A percentile compares a stretch with the other conserved stretches of the same genome.
These are phyloP conservation scores for Trachelus stipa DNA, from an alignment of 2,888 invertebrate genomes.

Conservation along the genomic window DNA sequence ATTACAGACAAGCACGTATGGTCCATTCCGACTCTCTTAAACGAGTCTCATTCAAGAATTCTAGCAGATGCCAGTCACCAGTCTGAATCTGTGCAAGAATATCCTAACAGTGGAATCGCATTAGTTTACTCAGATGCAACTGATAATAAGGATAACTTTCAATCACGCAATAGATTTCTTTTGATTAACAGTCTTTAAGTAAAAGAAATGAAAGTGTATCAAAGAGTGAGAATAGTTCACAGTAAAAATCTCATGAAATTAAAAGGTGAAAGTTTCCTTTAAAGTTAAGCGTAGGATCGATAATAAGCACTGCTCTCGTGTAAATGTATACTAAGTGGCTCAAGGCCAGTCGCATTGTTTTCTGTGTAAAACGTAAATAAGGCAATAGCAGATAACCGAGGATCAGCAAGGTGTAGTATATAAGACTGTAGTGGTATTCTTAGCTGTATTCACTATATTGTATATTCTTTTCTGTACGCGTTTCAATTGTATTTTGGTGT, in stretches of 20 bases:
- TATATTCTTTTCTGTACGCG: not conserved
- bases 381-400: constrained; percentile 7
- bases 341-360: constrained; percentile 48
- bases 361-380: constrained; percentile 14
- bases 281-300: constrained; percentile 41
- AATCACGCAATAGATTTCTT: not conserved
- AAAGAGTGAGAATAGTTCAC: not conserved
- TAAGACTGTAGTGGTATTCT: not conserved
- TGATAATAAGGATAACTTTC: not conserved
- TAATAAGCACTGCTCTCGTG: constrained; percentile 28
- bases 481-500: not conserved
- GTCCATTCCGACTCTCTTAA: not conserved
- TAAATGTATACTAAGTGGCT: constrained; percentile 40
- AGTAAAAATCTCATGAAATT: constrained; percentile 33
- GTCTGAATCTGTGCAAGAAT: not conserved
- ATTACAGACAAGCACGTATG: constrained; percentile 18
- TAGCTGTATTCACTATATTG: not conserved
- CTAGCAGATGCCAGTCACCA: constrained; percentile 26
- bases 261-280: constrained; percentile 42
- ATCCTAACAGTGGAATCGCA: not conserved
- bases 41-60: constrained; percentile 23
- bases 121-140: not conserved
- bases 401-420: not conserved
- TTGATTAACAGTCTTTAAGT: not conserved
- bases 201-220: not conserved